Conservation (phyloP, 2,113 vertebrate genomes). For the Laticauda laticaudata region DNA sequence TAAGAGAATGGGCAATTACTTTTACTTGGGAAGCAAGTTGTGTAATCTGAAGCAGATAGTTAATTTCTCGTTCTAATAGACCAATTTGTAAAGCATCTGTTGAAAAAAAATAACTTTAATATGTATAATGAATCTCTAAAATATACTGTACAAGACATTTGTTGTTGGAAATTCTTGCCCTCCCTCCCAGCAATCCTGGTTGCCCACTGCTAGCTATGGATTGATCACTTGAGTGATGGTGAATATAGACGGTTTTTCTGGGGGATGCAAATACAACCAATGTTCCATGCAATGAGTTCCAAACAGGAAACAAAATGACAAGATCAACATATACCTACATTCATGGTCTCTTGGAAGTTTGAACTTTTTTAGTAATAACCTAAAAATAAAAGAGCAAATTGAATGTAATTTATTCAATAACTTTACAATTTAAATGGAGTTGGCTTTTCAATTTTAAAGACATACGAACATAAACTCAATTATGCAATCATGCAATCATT, state of each 20-base stretch:
- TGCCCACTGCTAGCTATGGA: not conserved
- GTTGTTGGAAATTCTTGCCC: not conserved
- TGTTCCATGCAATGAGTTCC: not conserved
- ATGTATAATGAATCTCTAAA: not conserved
- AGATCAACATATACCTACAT: conserved; percentile 66
- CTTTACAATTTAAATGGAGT: not conserved
- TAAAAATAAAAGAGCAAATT: conserved; percentile 53
- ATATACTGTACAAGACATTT: not conserved
- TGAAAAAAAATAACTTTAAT: not conserved
- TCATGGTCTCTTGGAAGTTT: conserved; percentile 74
- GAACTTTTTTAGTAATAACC: conserved; percentile 79
- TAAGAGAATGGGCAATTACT: not conserved
- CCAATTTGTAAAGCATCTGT: conserved; percentile 71
- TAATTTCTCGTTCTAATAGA: conserved; percentile 73
- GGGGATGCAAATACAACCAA: not conserved
- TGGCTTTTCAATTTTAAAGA: conserved; percentile 13
- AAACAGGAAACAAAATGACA: not conserved
- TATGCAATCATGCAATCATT: not conserved
- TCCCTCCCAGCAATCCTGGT: not conserved
- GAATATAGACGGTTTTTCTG: not conserved
- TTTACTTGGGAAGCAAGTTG: conserved; percentile 17
- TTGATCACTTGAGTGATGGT: not conserved
- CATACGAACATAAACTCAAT: not conserved
- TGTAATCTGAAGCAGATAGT: conserved; percentile 63
- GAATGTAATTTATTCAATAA: not conserved